Conservation (phyloP, 2,113 vertebrate genomes). For the Chaetura pelagica region DNA sequence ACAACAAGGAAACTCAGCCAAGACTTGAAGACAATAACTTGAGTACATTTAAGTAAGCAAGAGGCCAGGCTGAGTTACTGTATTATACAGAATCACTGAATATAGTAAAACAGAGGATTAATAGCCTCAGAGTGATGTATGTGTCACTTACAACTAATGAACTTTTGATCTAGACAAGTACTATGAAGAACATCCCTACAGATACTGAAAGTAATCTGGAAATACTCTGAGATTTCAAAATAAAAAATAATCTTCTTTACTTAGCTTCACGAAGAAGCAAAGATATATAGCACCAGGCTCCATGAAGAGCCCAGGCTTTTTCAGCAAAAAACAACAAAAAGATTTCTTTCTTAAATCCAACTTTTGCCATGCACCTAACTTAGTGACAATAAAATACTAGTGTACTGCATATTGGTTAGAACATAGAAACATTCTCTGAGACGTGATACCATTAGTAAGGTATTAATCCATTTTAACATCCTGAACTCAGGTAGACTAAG, state of each 20-base stretch:
- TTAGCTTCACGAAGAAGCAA: neutral
- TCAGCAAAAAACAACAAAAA: neutral
- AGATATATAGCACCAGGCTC: neutral
- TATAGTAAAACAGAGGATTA: neutral
- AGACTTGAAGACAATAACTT: neutral
- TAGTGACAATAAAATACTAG: neutral
- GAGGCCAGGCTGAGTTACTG: neutral
- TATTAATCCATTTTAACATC: neutral
- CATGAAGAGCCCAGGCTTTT: rapidly evolving
- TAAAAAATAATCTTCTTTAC: neutral
- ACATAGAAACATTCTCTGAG: neutral
- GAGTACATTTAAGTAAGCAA: neutral
- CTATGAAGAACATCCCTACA: neutral
- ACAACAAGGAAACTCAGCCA: neutral
- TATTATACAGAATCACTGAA: neutral
- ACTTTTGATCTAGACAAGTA: neutral
- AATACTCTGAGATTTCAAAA: neutral
- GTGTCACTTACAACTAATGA: neutral
- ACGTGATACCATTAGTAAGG: neutral
- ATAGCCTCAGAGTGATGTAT: neutral
- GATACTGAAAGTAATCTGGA: neutral
- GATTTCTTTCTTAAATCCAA: neutral
- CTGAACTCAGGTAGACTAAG: neutral
- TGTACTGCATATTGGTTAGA: neutral
- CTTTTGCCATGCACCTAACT: neutral